Conservation (phyloP, 2,113 vertebrate genomes). For the Brachirus orientalis region DNA sequence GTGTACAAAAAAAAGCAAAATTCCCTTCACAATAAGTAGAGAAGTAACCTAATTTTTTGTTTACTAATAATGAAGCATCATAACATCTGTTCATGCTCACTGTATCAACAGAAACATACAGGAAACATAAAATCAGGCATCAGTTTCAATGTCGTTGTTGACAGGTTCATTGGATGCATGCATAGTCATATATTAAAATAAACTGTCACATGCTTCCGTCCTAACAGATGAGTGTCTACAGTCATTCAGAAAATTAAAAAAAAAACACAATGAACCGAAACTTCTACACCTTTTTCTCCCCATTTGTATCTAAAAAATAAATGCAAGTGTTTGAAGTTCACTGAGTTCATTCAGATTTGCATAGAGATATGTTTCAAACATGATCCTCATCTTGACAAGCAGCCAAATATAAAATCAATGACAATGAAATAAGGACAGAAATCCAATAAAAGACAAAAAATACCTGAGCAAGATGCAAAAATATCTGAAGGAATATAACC, state of each 20-base stretch:
- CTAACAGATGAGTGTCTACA: conserved; percentile 20
- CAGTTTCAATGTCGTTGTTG: conserved; percentile 49
- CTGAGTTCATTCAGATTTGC: conserved; percentile 21
- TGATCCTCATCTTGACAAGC: neutral
- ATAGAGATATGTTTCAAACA: conserved; percentile 14
- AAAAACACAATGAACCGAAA: neutral
- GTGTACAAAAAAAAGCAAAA: too few relatives aligned
- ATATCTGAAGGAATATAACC: conserved; percentile 6
- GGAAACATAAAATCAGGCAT: conserved; percentile 33
- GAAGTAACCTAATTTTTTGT: too few relatives aligned
- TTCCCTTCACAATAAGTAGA: too few relatives aligned
- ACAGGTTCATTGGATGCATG: conserved; percentile 58
- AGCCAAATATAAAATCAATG: conserved; percentile 5
- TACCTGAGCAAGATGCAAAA: conserved; percentile 58
- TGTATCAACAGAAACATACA: neutral
- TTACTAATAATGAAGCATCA: too few relatives aligned
- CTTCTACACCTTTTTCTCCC: neutral
- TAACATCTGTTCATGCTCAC: neutral
- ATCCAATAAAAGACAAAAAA: too few relatives aligned
- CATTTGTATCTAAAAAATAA: too few relatives aligned
- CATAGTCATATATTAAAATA: conserved; percentile 34
- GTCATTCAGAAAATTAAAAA: conserved; percentile 23
- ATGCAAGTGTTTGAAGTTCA: too few relatives aligned
- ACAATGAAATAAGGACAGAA: too few relatives aligned
- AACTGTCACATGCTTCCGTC: conserved; percentile 44